These are phyloP conservation scores for Amblyteles armatorius DNA, from an alignment of 2,888 invertebrate species.

Conservation along the genomic window DNA sequence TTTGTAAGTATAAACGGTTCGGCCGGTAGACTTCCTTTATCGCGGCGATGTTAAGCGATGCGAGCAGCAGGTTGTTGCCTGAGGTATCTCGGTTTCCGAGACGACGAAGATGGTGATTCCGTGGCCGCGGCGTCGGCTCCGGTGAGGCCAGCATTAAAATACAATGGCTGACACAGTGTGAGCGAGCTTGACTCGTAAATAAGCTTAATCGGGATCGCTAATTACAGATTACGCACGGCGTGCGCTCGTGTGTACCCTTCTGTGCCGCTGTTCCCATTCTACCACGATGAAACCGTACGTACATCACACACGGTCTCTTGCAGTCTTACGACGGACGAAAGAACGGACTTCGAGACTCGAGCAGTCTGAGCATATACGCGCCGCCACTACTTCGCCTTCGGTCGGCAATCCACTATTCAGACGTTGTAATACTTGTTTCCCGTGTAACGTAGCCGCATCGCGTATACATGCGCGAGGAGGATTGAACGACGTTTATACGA, in stretches of 20 bases:
- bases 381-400: neutral
- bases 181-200: slow-evolving; percentile 82
- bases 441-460: slow-evolving; percentile 37
- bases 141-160: slow-evolving; percentile 81
- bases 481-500: slow-evolving; percentile 78
- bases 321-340: slow-evolving; percentile 51
- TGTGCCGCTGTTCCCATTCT: slow-evolving; percentile 80
- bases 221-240: slow-evolving; percentile 82
- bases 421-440: slow-evolving; percentile 49
- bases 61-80: slow-evolving; percentile 25
- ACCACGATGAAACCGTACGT: slow-evolving; percentile 74
- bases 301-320: slow-evolving; percentile 39
- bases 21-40: slow-evolving; percentile 74
- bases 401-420: slow-evolving; percentile 6
- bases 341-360: slow-evolving; percentile 58
- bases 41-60: slow-evolving; percentile 45
- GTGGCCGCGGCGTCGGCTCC: slow-evolving; percentile 25
- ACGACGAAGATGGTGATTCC: slow-evolving; percentile 58
- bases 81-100: slow-evolving; percentile 39
- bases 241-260: slow-evolving; percentile 79
- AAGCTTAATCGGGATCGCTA: slow-evolving; percentile 84
- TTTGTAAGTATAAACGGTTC: slow-evolving; percentile 72
- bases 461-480: slow-evolving; percentile 49
- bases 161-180: slow-evolving; percentile 83
- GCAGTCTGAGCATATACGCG: slow-evolving; percentile 40